These are phyloP conservation scores for Phymatocera aterrima DNA, from an alignment of 2,888 invertebrate species.

Conservation along the genomic window DNA sequence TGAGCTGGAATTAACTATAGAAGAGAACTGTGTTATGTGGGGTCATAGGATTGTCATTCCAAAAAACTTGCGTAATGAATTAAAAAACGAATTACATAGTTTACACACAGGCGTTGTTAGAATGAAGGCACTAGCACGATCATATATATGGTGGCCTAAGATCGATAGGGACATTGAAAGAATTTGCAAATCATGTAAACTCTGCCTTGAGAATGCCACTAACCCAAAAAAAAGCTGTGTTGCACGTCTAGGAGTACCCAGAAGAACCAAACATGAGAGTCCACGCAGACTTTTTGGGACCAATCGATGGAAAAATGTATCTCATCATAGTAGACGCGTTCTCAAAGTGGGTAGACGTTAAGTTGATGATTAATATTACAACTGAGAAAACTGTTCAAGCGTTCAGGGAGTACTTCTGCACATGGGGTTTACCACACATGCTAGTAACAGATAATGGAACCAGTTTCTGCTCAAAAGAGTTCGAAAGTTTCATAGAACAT, in stretches of 20 bases:
- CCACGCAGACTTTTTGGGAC: slow-evolving; percentile 14
- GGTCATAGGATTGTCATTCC: slow-evolving; percentile 47
- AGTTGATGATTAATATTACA: neutral
- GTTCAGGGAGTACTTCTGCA: neutral
- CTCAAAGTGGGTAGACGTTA: slow-evolving; percentile 12
- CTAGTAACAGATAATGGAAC: slow-evolving; percentile 54
- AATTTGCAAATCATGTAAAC: slow-evolving; percentile 15
- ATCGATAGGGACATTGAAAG: slow-evolving; percentile 10
- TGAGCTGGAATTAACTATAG: slow-evolving; percentile 32
- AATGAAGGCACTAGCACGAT: slow-evolving; percentile 21
- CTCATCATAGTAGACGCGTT: neutral
- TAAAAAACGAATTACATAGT: slow-evolving; percentile 28
- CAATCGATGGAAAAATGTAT: slow-evolving; percentile 5
- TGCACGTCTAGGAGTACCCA: slow-evolving; percentile 1
- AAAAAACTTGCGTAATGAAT: slow-evolving; percentile 34
- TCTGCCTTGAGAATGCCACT: neutral
- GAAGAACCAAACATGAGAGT: neutral
- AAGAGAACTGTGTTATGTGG: slow-evolving; percentile 46
- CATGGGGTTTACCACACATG: slow-evolving; percentile 44
- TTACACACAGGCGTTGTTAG: neutral
- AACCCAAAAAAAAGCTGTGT: neutral
- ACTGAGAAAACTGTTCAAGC: neutral
- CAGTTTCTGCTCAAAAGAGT: slow-evolving; percentile 48
- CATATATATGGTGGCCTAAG: slow-evolving; percentile 10
- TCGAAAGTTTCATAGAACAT: slow-evolving; percentile 48